These are phyloP conservation scores for Rhinella marina DNA, from an alignment of 2,797 vertebrate genomes.

Conservation along the genomic window DNA sequence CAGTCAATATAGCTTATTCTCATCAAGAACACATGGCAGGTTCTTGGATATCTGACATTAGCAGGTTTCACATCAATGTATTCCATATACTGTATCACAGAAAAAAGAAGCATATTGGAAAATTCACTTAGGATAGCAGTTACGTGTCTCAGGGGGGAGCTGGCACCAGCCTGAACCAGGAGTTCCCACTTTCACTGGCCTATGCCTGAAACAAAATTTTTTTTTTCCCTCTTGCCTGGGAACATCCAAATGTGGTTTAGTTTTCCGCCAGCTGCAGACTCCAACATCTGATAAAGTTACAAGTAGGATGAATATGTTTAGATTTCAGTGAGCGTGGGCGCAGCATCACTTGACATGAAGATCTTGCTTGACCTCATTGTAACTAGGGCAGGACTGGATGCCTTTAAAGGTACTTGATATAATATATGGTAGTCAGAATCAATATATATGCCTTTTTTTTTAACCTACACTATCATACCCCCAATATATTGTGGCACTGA, in stretches of 20 bases:
- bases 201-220: constrained; percentile 28
- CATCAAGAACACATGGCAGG: background rate
- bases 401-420: background rate
- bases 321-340: constrained; percentile 19
- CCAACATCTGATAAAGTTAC: constrained; percentile 51
- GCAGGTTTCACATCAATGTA: constrained; percentile 8
- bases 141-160: constrained; percentile 16
- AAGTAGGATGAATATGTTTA: constrained; percentile 41
- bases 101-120: constrained; percentile 12
- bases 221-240: constrained; percentile 25
- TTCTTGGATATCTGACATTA: background rate
- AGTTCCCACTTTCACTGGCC: constrained; percentile 27
- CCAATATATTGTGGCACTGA: background rate
- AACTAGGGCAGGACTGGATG: background rate
- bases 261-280: constrained; percentile 30
- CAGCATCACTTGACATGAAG: constrained; percentile 25
- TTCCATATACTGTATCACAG: background rate
- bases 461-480: background rate
- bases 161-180: constrained; percentile 20
- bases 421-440: background rate
- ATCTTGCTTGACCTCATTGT: constrained; percentile 3
- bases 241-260: constrained; percentile 51
- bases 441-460: background rate
- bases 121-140: background rate
- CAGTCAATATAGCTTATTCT: background rate